These are phyloP conservation scores for Ceyx melanurus DNA, from an alignment of 2,113 vertebrate genomes.

Conservation along the genomic window DNA sequence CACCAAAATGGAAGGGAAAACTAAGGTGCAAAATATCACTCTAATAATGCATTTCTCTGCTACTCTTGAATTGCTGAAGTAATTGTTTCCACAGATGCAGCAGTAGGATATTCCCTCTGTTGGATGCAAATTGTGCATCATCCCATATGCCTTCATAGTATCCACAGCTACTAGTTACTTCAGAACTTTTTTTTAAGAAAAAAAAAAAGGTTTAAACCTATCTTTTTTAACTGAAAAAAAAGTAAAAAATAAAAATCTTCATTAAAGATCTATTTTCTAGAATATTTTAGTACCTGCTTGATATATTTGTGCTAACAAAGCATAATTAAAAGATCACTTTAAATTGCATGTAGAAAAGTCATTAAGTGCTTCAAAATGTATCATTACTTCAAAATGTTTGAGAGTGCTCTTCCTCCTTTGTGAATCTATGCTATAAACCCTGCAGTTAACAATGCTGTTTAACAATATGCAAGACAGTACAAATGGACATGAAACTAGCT, in stretches of 20 bases:
- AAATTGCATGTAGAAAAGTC: neutral
- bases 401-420: neutral
- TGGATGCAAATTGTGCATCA: neutral
- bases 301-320: neutral
- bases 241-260: neutral
- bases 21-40: neutral
- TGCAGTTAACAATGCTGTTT: neutral
- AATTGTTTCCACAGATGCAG: neutral
- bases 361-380: neutral
- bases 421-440: neutral
- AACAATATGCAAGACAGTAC: neutral
- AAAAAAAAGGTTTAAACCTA: neutral
- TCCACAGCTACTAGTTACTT: neutral
- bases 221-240: neutral
- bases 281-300: neutral
- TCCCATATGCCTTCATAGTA: neutral
- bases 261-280: neutral
- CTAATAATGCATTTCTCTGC: neutral
- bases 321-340: neutral
- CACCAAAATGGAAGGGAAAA: conserved; percentile 7
- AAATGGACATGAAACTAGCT: neutral
- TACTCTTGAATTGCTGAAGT: neutral
- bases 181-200: neutral
- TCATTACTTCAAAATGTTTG: neutral
- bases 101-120: neutral